Base-by-base conservation (phyloP, 1,140 invertebrate genomes). In the Microplitis mediator region DNA sequence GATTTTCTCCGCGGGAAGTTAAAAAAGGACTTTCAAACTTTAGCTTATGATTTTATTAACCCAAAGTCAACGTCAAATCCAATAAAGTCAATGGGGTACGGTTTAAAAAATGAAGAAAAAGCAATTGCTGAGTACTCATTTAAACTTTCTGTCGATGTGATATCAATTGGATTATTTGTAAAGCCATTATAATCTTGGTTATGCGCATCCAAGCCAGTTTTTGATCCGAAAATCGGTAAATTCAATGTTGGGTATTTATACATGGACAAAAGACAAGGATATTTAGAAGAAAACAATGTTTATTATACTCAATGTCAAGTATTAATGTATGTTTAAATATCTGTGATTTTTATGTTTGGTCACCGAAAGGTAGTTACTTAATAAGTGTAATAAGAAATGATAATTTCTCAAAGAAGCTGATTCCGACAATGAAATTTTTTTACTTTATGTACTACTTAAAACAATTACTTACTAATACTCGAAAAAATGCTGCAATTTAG, bases 111-210 rank as follows among this genome's bases (percentile, higher is more conserved):
- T 74, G 72, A 74, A 64, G 11, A 36, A 51, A 13, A 52, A 31
- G 72, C 72, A 9, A 13, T 70, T 36, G 16, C 6, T 51, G 35
- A 72, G 1, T 76, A 74, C 32, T 16, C 64, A 31, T 4, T 45
- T 5, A 31, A 60, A 34, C n/a, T 65, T 50, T 39, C 36, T 31
- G 56, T 23, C 63, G 23, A 62, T 16, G 77, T 78, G 5, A 75
- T 67, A 58, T 9, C 23, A 31, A 60, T 77, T 45, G 76, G 76
- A n/a, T 56, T 72, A 3, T 39, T 78, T 50, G 68, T 76, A 14
- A 60, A 31, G 13, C 51, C 69, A 66, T 9, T 16, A 9, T 74
- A 77, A 58, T 75, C 77, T n/a, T 76, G 76, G 74, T 69, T 78
- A 39, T 74, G 74, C 35, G 75, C 61, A 36, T 76, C 65, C 64